Conservation (phyloP, 2,888 invertebrate genomes). For the Cheilosia scutellata region DNA sequence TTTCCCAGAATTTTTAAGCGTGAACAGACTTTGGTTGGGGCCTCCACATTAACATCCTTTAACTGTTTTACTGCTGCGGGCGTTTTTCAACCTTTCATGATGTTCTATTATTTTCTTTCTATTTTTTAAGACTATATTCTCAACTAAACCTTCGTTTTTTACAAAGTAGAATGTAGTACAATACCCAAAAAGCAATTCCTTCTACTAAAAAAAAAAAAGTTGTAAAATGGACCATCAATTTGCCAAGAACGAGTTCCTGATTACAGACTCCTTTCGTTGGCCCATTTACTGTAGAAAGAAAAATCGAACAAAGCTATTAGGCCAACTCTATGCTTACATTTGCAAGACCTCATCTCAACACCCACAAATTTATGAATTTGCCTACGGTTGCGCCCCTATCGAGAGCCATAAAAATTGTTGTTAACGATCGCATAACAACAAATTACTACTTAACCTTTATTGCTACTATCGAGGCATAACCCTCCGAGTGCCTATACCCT, state of each 20-base stretch:
- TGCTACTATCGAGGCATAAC: conserved; percentile 62
- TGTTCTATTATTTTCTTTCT: background rate
- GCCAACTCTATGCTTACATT: background rate
- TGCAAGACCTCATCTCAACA: conserved; percentile 18
- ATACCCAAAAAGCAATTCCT: background rate
- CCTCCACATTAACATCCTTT: too few relatives aligned
- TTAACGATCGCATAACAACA: conserved; percentile 73
- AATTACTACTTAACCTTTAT: conserved; percentile 75
- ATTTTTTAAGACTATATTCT: too few relatives aligned
- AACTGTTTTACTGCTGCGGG: too few relatives aligned
- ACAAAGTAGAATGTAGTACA: too few relatives aligned
- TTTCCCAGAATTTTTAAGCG: too few relatives aligned
- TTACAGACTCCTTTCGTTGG: too few relatives aligned
- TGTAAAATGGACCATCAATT: background rate
- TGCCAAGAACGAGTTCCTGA: background rate
- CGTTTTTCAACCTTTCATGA: background rate
- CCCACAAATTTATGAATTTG: conserved; percentile 44
- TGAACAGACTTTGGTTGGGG: too few relatives aligned
- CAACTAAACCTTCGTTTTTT: too few relatives aligned
- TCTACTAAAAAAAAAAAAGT: background rate
- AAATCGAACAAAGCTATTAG: background rate
- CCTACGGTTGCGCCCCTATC: background rate
- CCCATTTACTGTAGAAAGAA: background rate
- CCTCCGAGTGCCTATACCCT: conserved; percentile 41
- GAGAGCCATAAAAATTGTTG: conserved; percentile 60